Evolutionary conservation across 2,113 vertebrate species (phyloP), one percentile per base, ranked within the genome.

Genomic region (Ictalurus punctatus): DNA sequence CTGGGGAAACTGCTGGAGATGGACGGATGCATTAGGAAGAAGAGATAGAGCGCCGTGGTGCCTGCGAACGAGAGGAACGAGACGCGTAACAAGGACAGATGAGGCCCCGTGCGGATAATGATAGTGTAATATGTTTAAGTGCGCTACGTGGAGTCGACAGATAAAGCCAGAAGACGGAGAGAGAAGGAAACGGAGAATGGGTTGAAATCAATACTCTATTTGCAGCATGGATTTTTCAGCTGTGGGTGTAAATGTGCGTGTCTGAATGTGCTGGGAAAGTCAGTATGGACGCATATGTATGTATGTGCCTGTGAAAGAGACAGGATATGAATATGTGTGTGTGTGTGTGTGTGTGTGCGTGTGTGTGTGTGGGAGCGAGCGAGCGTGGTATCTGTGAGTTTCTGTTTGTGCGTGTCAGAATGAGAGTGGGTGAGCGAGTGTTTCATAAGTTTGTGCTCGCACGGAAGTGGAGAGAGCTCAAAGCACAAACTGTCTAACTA

Each of bases 1-100:
- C 97, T 99, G 94, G 98, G 98, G 93, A 98, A 98, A 96, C 98
- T 99, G 95, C 98, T 99, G 95, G 97, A 97, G 95, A 99, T 97
- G 94, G 98, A 98, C 90, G 98, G 97, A 96, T 99, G 97, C 98
- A 99, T 98, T 93, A 98, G 96, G 91, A 99, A 97, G 96, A 99
- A 99, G 95, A 99, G 97, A 96, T 97, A 99, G 95, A 99, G 96
- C 90, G 98, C 98, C 87, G 97, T 99, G 90, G 98, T 99, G 93
- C 98, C 98, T 99, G 96, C 94, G 63, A 92, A 90, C 92, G 92
- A 23, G 96, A 94, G 90, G 81, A n/a, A 69, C 37, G 7, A 16
- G 65, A 9, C 1, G 30, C 61, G 61, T 52, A 30, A 48, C 44
- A 30, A 63, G 78, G 76, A 65, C n/a, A 78, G 90, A 71, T 80